A percentile compares a stretch with the other conserved stretches of the same genome.
These are phyloP conservation scores for Aulostomus chinensis DNA, from an alignment of 2,797 vertebrate species.

Conservation along the genomic window DNA sequence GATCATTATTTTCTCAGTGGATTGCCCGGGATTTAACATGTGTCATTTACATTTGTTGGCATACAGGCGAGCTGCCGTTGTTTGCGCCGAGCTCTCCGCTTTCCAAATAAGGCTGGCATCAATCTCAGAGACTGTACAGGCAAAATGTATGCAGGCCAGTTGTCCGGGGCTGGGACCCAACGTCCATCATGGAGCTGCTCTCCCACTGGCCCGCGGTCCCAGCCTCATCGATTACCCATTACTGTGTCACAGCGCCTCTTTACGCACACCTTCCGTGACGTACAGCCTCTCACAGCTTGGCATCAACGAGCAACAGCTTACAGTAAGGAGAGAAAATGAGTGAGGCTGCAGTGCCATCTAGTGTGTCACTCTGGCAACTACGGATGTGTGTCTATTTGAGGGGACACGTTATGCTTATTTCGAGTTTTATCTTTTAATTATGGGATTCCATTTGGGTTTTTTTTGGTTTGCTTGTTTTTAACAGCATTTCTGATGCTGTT, in stretches of 20 bases:
- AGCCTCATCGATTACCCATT: conserved; percentile 79
- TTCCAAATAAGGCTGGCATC: conserved; percentile 64
- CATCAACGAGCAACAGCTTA: conserved; percentile 30
- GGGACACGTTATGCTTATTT: too few species aligned
- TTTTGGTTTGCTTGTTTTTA: too few species aligned
- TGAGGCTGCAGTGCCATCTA: conserved; percentile 47
- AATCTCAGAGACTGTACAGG: conserved; percentile 48
- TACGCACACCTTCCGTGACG: conserved; percentile 76
- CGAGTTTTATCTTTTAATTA: too few species aligned
- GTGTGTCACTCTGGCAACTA: conserved; percentile 30
- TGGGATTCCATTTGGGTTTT: too few species aligned
- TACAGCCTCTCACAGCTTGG: conserved; percentile 51
- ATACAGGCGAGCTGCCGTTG: conserved; percentile 22
- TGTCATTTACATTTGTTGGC: conserved; percentile 53
- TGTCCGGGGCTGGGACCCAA: conserved; percentile 58
- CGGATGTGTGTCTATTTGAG: rapidly evolving
- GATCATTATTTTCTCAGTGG: conserved; percentile 68
- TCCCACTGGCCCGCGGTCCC: conserved; percentile 59
- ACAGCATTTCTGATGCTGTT: too few species aligned
- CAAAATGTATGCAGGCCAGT: conserved; percentile 70
- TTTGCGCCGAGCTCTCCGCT: conserved; percentile 29
- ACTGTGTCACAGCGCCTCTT: conserved; percentile 74
- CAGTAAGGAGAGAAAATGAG: neutral
- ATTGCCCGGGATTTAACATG: conserved; percentile 49
- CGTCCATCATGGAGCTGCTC: conserved; percentile 64